Conservation (phyloP, 2,113 vertebrate genomes). For the Hemichromis elongatus region DNA sequence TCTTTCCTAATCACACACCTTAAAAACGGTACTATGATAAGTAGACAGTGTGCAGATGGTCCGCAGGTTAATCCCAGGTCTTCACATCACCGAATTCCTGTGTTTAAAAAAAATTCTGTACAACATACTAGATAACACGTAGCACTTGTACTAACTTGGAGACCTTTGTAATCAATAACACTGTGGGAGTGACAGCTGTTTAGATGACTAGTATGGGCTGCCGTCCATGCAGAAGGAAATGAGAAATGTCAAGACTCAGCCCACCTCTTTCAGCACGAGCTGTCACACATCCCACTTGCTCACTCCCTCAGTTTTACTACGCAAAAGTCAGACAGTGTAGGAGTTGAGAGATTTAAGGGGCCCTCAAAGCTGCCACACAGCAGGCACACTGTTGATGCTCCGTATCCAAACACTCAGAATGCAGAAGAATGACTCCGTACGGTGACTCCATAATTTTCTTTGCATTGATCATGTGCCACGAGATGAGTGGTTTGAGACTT, state of each 20-base stretch:
- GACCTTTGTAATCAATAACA: slow-evolving; percentile 23
- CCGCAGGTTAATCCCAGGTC: neutral
- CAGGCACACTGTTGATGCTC: slow-evolving; percentile 23
- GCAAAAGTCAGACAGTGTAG: slow-evolving; percentile 30
- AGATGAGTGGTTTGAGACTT: neutral
- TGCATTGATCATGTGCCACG: neutral
- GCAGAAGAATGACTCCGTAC: neutral
- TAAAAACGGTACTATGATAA: neutral
- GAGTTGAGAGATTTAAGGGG: slow-evolving; percentile 22
- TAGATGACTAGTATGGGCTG: neutral
- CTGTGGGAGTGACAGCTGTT: slow-evolving; percentile 19
- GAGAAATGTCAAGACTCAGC: slow-evolving; percentile 37
- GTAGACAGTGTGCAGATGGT: neutral
- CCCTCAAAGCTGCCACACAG: slow-evolving; percentile 35
- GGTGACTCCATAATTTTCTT: neutral
- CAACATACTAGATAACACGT: neutral
- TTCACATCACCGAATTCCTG: neutral
- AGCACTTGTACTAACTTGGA: neutral
- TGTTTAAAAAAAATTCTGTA: neutral
- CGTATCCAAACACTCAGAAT: neutral
- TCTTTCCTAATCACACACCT: neutral
- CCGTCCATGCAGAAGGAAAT: slow-evolving; percentile 19
- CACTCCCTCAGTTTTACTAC: slow-evolving; percentile 16
- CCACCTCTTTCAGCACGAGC: slow-evolving; percentile 33
- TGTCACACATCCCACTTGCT: slow-evolving; percentile 53